Evolutionary conservation across 1,140 invertebrate species (phyloP).

Genomic region (Halesus radiatus): DNA sequence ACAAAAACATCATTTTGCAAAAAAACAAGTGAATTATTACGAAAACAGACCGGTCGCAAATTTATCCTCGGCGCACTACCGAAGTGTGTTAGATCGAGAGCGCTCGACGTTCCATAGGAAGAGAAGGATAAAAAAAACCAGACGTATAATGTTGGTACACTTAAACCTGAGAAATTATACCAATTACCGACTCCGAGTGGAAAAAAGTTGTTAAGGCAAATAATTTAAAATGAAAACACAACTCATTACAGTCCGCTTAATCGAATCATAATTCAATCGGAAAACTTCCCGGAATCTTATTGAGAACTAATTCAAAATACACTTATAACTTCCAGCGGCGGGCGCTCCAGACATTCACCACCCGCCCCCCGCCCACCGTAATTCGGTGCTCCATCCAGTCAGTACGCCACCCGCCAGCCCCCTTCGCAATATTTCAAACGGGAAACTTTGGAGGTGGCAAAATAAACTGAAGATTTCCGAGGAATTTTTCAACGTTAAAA

Average conservation of each 20-base stretch:
- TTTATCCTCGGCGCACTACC: too few species aligned
- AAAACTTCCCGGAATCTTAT: slow-evolving; percentile 46
- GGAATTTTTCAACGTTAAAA: slow-evolving; percentile 19
- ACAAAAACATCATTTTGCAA: too few species aligned
- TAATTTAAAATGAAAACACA: slow-evolving; percentile 32
- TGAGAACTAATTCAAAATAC: slow-evolving; percentile 47
- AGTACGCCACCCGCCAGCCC: too few species aligned
- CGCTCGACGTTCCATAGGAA: too few species aligned
- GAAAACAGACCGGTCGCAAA: too few species aligned
- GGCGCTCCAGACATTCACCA: slow-evolving; percentile 10
- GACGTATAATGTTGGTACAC: too few species aligned
- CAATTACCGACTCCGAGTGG: background rate
- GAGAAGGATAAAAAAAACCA: too few species aligned
- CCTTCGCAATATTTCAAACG: slow-evolving; percentile 23
- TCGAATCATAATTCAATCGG: slow-evolving; percentile 41
- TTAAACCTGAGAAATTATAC: background rate
- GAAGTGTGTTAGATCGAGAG: too few species aligned
- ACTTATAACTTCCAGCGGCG: slow-evolving; percentile 40
- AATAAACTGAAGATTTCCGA: slow-evolving; percentile 26
- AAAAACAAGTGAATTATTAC: too few species aligned
- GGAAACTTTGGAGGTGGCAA: slow-evolving; percentile 33
- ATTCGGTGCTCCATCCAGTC: too few species aligned
- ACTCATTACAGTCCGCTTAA: slow-evolving; percentile 33
- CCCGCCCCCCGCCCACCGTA: background rate
- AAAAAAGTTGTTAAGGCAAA: slow-evolving; percentile 11